Base-by-base conservation (phyloP, 1,140 invertebrate species). In the Sitophilus oryzae region DNA sequence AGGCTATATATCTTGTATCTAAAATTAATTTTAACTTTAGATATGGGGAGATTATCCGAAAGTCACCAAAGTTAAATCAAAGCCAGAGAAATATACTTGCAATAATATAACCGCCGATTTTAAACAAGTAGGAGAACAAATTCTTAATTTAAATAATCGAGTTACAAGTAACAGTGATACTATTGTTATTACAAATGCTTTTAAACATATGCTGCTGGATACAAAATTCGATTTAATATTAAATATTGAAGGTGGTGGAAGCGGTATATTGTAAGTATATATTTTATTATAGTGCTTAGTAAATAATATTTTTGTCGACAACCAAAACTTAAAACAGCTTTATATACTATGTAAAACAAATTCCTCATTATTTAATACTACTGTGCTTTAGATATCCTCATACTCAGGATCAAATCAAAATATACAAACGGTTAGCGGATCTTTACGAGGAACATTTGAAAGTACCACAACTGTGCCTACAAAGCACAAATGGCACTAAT, bases 161-260 rank as follows among this genome's bases (percentile, higher is more conserved):
- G 51, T 55, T 18, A 62, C 51, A 30, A 66, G 66, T 35, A 64
- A 61, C 8, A 60, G 63, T 41, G 63, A 62, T 14, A 64, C 62
- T 52, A 66, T 72, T 3, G 67, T 69, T 0, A 69, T 76, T 36
- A 77, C 79, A 19, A 77, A 76, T 58, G 75, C 79, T 0, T 80
- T 85, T 34, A 74, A 79, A n/a, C 67, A 73, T 38, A 66, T 83
- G 61, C 60, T 84, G 1, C 58, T 75, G 36, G 68, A 72, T 3
- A 76, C 82, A 47, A 70, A 73, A 23, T 85, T 79, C 61, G 81
- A 86, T 67, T 70, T 79, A 8, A 67, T 86, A 9, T 63, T 86
- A 18, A 80, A 83, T 56, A 69, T 86, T 19, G 79, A 82, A 58
- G 81, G 82, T 3, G 83, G 82, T 0, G 76, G 72, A 18, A 76